Evolutionary conservation across 1,140 invertebrate genomes (phyloP), one percentile per base, ranked within the genome.

Genomic region (Caerostris darwini): DNA sequence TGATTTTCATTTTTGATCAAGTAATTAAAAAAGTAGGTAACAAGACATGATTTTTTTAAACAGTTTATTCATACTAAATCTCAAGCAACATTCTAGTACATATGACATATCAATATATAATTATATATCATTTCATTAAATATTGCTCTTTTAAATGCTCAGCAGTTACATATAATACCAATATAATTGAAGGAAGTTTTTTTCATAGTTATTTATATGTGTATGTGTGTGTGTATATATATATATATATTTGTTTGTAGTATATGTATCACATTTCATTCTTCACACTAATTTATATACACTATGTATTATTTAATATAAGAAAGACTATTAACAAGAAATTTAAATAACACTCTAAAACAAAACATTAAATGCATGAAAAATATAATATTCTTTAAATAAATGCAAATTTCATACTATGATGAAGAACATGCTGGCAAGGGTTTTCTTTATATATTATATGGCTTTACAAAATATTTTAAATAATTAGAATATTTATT

Each of bases 221-320:
- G 34, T 56, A 17, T n/a, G 14, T 90, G 7, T 93, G 3, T 54
- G 17, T 93, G n/a, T 61, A 34, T 77, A 50, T 54, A 67, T 77
- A 50, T 54, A 67, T 59, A 59, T 64, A 50, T 19, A 59, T 81
- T 19, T 67, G n/a, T 56, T 8, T 93, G 17, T 93, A 58, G 34
- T 93, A 87, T 93, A 93, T 86, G 58, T 93, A 93, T 93, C 91
- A 93, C 91, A 93, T 93, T 86, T 87, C 12, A 59, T 82, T 91
- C 34, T 56, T 91, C 34, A 61, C n/a, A 85, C 69, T 92, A 54
- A 61, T 57, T 83, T 56, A 19, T 61, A 92, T 92, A 81, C 59
- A 93, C 54, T 64, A 58, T 86, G 54, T 56, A 83, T 54, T 59
- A 17, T 12, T 69, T 59, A 17, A 58, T 59, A 54, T 6, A 50